Conservation (phyloP, 2,797 vertebrate species). For the Numenius phaeopus region DNA sequence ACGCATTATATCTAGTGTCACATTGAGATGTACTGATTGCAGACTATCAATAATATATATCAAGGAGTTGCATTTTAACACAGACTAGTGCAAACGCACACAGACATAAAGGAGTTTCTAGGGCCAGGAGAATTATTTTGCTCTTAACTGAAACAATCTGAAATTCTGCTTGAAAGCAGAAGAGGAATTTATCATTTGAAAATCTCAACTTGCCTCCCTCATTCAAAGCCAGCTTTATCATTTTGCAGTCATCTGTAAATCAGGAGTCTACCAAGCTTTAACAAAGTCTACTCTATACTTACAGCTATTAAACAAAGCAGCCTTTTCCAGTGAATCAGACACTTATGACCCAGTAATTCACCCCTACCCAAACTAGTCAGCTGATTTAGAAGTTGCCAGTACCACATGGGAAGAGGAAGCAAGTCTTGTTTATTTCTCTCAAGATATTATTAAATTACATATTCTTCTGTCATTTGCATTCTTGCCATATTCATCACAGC, state of each 20-base stretch:
- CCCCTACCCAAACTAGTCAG: background rate
- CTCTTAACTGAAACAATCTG: background rate
- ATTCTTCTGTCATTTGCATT: background rate
- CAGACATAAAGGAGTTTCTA: background rate
- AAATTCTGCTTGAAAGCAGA: background rate
- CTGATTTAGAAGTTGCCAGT: background rate
- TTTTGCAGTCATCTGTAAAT: constrained; percentile 2
- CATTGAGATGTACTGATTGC: background rate
- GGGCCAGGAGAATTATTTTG: background rate
- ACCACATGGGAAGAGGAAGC: background rate
- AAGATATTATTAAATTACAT: background rate
- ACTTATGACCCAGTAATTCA: background rate
- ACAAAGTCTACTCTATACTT: background rate
- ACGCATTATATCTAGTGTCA: accelerated
- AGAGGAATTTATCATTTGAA: background rate
- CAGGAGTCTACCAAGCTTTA: background rate
- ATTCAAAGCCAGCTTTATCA: background rate
- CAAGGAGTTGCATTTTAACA: background rate
- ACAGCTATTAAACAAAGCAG: constrained; percentile 14
- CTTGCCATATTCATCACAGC: background rate
- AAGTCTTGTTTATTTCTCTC: background rate
- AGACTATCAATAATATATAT: background rate
- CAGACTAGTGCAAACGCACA: background rate
- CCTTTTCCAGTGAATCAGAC: background rate
- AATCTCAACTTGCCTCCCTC: background rate